phyloP scores from a whole-genome alignment of 2,113 vertebrate genomes.

The Mobula birostris region DNA sequence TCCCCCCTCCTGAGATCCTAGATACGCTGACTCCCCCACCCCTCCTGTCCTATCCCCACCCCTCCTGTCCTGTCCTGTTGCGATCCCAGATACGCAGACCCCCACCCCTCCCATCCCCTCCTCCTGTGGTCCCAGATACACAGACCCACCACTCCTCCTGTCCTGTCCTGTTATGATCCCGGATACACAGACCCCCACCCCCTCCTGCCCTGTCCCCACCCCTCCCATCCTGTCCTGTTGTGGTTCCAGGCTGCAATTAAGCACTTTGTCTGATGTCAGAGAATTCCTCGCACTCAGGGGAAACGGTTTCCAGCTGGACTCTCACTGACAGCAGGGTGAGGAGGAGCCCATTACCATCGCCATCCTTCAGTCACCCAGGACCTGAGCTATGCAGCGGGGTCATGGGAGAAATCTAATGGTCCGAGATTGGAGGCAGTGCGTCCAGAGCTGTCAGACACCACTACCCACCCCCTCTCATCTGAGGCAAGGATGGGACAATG shows the following conservation, averaged over 20 bases:
- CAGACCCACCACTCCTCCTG: too few relatives aligned
- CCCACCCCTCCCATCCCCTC: too few relatives aligned
- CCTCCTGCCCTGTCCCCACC: too few relatives aligned
- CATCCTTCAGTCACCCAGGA: constrained; percentile 17
- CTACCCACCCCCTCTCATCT: neutral
- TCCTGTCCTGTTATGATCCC: too few relatives aligned
- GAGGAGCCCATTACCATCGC: constrained; percentile 1
- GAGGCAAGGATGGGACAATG: neutral
- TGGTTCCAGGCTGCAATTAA: neutral
- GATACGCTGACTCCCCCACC: too few relatives aligned
- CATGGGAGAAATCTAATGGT: neutral
- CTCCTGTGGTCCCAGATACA: too few relatives aligned
- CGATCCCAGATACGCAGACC: too few relatives aligned
- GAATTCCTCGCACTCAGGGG: neutral
- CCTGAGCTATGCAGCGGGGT: neutral
- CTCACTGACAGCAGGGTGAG: neutral
- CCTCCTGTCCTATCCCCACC: too few relatives aligned
- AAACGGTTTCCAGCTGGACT: constrained; percentile 9
- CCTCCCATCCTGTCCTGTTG: too few relatives aligned
- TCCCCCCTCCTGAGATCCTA: too few relatives aligned
- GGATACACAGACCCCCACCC: too few relatives aligned
- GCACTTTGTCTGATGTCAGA: constrained; percentile 2
- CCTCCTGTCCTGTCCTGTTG: too few relatives aligned
- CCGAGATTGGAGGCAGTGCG: neutral
- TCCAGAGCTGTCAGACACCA: neutral